Evolutionary conservation across 2,113 vertebrate species (phyloP), one percentile per base, ranked within the genome.

Genomic region (Gallinago media): DNA sequence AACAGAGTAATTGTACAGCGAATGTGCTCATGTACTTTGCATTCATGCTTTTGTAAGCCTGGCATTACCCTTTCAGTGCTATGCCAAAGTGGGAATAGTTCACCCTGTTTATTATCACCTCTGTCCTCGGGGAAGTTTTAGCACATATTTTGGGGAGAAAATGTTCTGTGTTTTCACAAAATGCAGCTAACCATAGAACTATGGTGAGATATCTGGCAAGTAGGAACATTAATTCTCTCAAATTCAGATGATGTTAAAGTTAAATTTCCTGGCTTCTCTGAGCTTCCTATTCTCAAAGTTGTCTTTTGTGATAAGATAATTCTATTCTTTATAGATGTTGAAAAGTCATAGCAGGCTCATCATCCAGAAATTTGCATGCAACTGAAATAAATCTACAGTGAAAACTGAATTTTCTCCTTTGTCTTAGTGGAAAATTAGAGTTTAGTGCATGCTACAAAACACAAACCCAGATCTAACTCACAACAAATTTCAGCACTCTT

Each of bases 321-420:
- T 92, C 36, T 68, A 6, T 66, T 89, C 74, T 21, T 68, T 70
- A 32, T 10, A 83, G 34, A 74, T 42, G 15, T 4, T 46, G 31
- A 80, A 86, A 94, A 86, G 52, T 82, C 56, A 89, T 2, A 78
- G 80, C 80, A 89, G 56, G 47, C 84, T 89, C 74, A 73, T 91
- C n/a, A 92, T 49, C 58, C 44, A 89, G 61, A 94, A 96, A 91
- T 82, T 61, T 95, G 44, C 84, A 85, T 82, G 36, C 34, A 73
- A 56, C n/a, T 85, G 77, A 76, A 91, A 95, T 23, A 91, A 93
- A 85, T 36, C n/a, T 14, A 50, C 42, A 67, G 47, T 31, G n/a
- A 85, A 88, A 96, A 89, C 16, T n/a, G 50, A 66, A 38, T 85
- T 82, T 85, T 93, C n/a, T 78, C 17, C 59, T 92, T 90, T 31